A percentile compares a stretch with the other conserved stretches of the same genome.
Evolutionary conservation across 2,113 vertebrate genomes (phyloP).

Genomic region (Crotophaga sulcirostris): DNA sequence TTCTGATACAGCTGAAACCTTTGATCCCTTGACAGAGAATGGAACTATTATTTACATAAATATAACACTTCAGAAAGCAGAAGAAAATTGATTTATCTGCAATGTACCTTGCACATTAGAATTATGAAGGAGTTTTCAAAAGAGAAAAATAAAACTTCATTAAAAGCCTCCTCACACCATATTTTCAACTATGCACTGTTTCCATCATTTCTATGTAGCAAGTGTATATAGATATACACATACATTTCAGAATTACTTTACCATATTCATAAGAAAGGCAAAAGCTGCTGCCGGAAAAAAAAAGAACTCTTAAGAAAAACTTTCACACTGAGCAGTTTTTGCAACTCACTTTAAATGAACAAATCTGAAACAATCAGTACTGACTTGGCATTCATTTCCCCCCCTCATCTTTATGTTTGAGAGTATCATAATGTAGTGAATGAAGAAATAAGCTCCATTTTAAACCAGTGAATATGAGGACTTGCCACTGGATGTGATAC

Average conservation of each 20-base stretch:
- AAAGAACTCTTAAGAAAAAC: not conserved
- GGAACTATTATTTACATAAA: slow-evolving; percentile 38
- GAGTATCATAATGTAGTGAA: not conserved
- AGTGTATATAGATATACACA: not conserved
- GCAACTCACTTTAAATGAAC: not conserved
- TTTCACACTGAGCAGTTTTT: not conserved
- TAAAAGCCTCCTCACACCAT: not conserved
- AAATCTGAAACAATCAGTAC: not conserved
- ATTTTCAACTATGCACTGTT: not conserved
- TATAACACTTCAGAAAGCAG: not conserved
- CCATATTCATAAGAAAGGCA: not conserved
- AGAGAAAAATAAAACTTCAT: not conserved
- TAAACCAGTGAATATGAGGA: not conserved
- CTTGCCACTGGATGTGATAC: not conserved
- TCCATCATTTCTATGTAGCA: not conserved
- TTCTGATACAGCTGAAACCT: not conserved
- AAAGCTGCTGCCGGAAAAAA: not conserved
- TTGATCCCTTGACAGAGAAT: slow-evolving; percentile 19
- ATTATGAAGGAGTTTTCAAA: not conserved
- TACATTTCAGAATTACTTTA: not conserved
- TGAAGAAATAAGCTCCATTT: not conserved
- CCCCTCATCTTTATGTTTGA: not conserved
- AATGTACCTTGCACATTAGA: not conserved
- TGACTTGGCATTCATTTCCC: not conserved
- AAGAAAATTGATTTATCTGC: not conserved